Base-by-base conservation (phyloP, 2,113 vertebrate genomes). In the Clarias macrocephalus region DNA sequence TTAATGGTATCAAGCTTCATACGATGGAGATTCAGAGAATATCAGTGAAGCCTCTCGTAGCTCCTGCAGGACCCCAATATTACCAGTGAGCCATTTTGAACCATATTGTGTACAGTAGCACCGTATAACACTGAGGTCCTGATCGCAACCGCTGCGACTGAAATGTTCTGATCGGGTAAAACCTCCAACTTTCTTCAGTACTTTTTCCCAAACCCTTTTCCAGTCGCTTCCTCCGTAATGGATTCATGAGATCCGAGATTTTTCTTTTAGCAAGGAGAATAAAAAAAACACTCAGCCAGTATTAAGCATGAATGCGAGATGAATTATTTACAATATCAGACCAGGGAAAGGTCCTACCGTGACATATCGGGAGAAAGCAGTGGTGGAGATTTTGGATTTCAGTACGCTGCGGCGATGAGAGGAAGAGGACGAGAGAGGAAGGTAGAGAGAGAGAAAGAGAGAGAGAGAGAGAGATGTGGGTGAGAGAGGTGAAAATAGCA, bases 271-370 rank as follows among this genome's bases (percentile, higher is more conserved):
- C 60, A 89, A 83, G 87, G 89, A 92, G 66, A 92, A 94, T 92
- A 94, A 95, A 63, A 48, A 68, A 93, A 93, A 92, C 94, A 93
- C 92, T 94, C 92, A 86, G 92, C 91, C 57, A 92, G 92, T 89
- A 87, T 87, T 23, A 89, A 89, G 91, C 92, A 93, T 91, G 57
- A 80, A 93, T 90, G 63, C 86, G n/a, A 60, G 18, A 84, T 95
- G 77, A 95, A 95, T 94, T 91, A 95, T 95, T 94, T 89, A 95
- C 60, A 5, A 60, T 42, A 82, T 88, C 91, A 87, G 66, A 52
- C 28, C 30, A 60, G 7, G 15, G 90, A 94, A 93, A 94, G 90
- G 93, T 83, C 88, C 86, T 86, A 83, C 89, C 84, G 87, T 76
- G 89, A 66, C 79, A 89, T 23, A 80, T 86, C 84, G 84, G 66